Evolutionary conservation across 2,888 invertebrate genomes (phyloP), one percentile per base, ranked within the genome.

Genomic region (Antheraea assamensis): DNA sequence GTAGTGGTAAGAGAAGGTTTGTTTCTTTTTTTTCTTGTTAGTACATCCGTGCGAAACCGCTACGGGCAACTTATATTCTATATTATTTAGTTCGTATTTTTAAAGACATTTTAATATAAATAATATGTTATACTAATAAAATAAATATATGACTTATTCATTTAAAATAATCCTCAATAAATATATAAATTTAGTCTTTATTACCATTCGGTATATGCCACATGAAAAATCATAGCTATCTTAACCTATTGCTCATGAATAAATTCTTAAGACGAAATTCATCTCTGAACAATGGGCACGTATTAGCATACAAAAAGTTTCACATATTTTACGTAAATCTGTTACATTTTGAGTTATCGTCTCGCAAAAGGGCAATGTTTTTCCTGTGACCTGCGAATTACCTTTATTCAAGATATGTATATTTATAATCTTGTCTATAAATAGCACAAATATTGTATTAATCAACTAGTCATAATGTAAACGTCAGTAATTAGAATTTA

Each of bases 231-330:
- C 85, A 84, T 87, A 87, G 86, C 88, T 88, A 89, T 87, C 85
- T 83, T 86, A 87, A 86, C 86, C 87, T 89, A 90, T 89, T 86
- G 88, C 89, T 90, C 89, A 92, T 92, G 91, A 92, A 93, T 93
- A 90, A 64, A 92, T 91, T 93, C 92, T 91, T 90, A 89, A 90
- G 89, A 91, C 88, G 88, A 91, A 80, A 92, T 94, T 93, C 94
- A 94, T 94, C 92, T 91, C 89, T 92, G 92, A 92, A 93, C 93
- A 93, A 94, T 93, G 89, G 91, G 90, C 92, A 92, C 90, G 88
- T 93, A 94, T 94, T 94, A 94, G 92, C 94, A 94, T 94, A 94
- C 92, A 94, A 93, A 94, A 93, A 92, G 93, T 91, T 93, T 92
- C 93, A 93, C 91, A 94, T 93, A 94, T 94, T 92, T 93, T 92